phyloP scores from a whole-genome alignment of 2,888 invertebrate species.

The Hydropsyche betteni region DNA sequence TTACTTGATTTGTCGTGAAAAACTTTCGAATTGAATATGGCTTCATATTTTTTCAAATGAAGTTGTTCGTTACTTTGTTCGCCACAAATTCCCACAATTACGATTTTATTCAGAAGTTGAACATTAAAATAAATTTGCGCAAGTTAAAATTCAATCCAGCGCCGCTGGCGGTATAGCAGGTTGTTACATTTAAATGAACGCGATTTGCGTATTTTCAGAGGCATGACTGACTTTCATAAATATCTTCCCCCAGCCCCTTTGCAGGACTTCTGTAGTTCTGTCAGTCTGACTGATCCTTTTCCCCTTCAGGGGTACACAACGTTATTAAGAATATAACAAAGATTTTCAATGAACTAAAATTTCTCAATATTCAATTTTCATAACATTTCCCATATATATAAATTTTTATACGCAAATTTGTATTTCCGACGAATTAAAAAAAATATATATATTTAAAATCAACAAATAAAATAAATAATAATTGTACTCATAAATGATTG shows the following conservation, averaged over 20 bases:
- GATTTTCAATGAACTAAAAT: no score
- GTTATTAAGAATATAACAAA: no score
- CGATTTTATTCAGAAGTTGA: not conserved
- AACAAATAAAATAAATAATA: no score
- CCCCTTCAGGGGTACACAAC: not conserved
- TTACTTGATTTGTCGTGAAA: no score
- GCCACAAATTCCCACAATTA: not conserved
- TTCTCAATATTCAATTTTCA: no score
- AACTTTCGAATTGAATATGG: no score
- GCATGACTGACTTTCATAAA: constrained; percentile 48
- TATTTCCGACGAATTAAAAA: no score
- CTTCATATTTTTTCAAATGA: no score
- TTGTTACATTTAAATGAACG: constrained; percentile 48
- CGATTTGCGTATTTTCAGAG: constrained; percentile 49
- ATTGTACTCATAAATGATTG: no score
- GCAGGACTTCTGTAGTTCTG: constrained; percentile 25
- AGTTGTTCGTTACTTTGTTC: not conserved
- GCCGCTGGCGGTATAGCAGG: constrained; percentile 43
- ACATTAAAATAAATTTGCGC: constrained; percentile 34
- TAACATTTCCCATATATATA: no score
- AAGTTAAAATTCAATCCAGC: constrained; percentile 40
- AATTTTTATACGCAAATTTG: no score
- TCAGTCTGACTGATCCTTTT: constrained; percentile 38
- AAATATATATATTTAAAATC: no score
- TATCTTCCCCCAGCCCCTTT: constrained; percentile 35